Base-by-base conservation (phyloP, 2,113 vertebrate genomes). In the Entomyzon cyanotis region DNA sequence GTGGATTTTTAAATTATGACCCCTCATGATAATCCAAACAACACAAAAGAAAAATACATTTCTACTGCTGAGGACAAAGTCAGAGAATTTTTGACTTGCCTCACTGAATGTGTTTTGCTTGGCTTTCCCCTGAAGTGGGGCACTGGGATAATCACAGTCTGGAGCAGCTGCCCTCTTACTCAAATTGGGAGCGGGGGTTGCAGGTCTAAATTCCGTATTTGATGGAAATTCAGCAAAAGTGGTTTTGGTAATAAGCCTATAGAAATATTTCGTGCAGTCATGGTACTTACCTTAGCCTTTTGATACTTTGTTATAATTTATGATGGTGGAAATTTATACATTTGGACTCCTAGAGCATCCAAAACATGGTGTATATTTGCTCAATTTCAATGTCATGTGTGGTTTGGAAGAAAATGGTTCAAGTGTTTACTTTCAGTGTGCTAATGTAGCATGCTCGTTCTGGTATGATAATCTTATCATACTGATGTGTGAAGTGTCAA, bases 141-240 rank as follows among this genome's bases (percentile, higher is more conserved):
- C 46, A 37, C 5, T 28, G 12, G 22, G 30, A 22, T 73, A 55
- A 71, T 79, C 27, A 28, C 30, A 50, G 27, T 11, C 35, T 70
- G 39, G 35, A 50, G 39, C 42, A 84, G 63, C 37, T 88, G 64
- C 30, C 33, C 12, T 58, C 27, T 79, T 56, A 42, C 6, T 35
- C 12, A 15, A 4, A 17, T 3, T 74, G 22, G 21, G 19, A 78
- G 28, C 0, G 0, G 20, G 9, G 7, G 0, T 44, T 79, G 28
- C 0, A 7, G 20, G 18, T 49, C 31, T 63, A 21, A 56, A 76
- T 59, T 76, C 83, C 7, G 10, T 49, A 33, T 42, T 58, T 7
- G 4, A 52, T 60, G 69, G 59, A 68, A 81, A 67, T 52, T 31
- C 15, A 82, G 31, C 25, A 68, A n/a, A 90, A 84, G 5, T 1